Evolutionary conservation across 2,888 invertebrate species (phyloP).

Genomic region (Laothoe populi): DNA sequence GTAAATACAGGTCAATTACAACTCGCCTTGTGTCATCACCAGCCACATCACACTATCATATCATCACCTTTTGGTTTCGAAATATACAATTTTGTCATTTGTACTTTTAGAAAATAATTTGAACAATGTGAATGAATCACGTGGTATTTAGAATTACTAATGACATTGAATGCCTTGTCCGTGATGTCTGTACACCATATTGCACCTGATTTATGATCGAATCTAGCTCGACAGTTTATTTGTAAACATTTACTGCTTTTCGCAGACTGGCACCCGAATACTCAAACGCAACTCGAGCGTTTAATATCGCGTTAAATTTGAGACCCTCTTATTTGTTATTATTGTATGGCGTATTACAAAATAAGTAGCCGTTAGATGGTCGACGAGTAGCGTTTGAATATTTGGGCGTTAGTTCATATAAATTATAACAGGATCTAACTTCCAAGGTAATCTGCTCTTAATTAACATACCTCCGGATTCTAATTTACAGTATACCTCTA

Average conservation of each 20-base stretch:
- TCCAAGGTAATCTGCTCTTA: constrained; percentile 1
- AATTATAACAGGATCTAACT: constrained; percentile 12
- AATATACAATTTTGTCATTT: constrained; percentile 53
- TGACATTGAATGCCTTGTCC: constrained; percentile 41
- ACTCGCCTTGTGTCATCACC: not conserved
- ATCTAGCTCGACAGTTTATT: constrained; percentile 55
- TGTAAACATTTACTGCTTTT: constrained; percentile 54
- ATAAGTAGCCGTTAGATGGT: no score
- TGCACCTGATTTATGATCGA: constrained; percentile 69
- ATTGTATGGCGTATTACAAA: no score
- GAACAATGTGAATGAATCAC: constrained; percentile 40
- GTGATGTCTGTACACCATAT: constrained; percentile 57
- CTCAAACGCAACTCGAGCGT: no score
- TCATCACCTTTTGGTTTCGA: constrained; percentile 37
- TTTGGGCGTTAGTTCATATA: constrained; percentile 58
- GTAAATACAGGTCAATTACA: not conserved
- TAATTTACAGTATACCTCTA: not conserved
- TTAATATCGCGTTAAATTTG: no score
- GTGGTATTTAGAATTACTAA: constrained; percentile 38
- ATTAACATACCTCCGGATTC: not conserved
- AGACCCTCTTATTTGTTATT: no score
- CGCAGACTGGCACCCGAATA: no score
- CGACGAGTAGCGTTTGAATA: no score
- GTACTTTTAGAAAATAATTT: constrained; percentile 53
- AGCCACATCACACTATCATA: not conserved